Percentiles rank a stretch among this genome's conserved stretches.
Evolutionary conservation across 2,888 invertebrate genomes (phyloP).

Genomic region (Xylophagus ater): DNA sequence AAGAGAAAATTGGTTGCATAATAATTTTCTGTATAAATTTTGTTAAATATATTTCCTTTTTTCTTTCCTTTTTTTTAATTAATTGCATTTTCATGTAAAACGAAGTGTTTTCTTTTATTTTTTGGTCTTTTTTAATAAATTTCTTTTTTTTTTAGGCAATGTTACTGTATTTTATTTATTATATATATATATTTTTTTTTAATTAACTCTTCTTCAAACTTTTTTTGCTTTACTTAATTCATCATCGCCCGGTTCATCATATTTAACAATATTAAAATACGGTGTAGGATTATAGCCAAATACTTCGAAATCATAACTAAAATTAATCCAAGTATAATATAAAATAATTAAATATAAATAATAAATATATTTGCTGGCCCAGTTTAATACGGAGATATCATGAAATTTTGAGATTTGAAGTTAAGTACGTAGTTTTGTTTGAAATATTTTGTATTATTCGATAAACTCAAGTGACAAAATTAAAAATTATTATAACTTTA

Average conservation of each 20-base stretch:
- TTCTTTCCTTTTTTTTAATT: no score
- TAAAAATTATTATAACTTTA: no score
- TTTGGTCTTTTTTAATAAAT: not conserved
- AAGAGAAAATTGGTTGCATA: conserved; percentile 19
- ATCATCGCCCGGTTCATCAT: conserved; percentile 23
- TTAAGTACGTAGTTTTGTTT: no score
- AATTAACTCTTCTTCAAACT: conserved; percentile 21
- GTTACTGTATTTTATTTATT: not conserved
- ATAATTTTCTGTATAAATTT: conserved; percentile 15
- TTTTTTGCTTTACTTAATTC: no score
- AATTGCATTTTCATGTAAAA: no score
- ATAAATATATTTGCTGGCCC: no score
- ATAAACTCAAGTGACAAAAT: no score
- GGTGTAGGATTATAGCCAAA: conserved; percentile 72
- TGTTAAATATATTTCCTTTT: conserved; percentile 15
- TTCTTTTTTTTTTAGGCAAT: not conserved
- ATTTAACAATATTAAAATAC: conserved; percentile 49
- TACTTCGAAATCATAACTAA: conserved; percentile 73
- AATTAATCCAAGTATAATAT: conserved; percentile 25
- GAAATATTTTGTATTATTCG: no score
- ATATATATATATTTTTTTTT: conserved; percentile 8
- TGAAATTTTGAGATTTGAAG: no score
- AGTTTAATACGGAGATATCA: no score
- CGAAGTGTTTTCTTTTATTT: no score
- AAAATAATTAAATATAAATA: conserved; percentile 1